Base-by-base conservation (phyloP, 1,140 invertebrate species). In the Dinoponera quadriceps region DNA sequence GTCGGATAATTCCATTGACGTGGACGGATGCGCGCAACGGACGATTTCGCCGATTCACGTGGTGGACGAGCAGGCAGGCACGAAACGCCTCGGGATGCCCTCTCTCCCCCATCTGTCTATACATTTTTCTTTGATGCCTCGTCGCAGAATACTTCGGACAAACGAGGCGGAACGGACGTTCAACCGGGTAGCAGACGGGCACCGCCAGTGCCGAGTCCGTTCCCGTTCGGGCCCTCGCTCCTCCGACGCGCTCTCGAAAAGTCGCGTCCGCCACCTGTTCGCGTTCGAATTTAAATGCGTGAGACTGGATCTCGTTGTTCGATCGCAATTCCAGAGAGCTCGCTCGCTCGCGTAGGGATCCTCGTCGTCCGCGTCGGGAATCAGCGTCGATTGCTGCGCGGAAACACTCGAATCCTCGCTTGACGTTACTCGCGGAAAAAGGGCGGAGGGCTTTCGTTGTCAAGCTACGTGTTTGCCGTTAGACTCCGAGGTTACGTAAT, bases 131-230 rank as follows among this genome's bases (percentile, higher is more conserved):
- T 75, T 74, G 48, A 83, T 65, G 72, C 62, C 60, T 82, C 66
- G 78, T 81, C 48, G 78, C 71, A 62, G 73, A 63, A 87, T 87
- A 83, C 80, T 78, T 66, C 63, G 66, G 65, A 83, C 85, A 87
- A 92, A 89, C 92, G 88, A 91, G 88, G 78, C 85, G 90, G 90
- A 92, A 93, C 92, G 91, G 88, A 90, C 91, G 83, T 91, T 92
- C 92, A 91, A 92, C 90, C 86, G 82, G 69, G 63, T n/a, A 66
- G 57, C 63, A 63, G 25, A 55, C 69, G 55, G 65, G 81, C 57
- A 48, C 59, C 38, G 25, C 1, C 78, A 60, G 68, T 69, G 49
- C 51, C 49, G 82, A 27, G 55, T 48, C 22, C 20, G 22, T 59
- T 48, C 51, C 33, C n/a, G 65, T 29, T 9, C 33, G 65, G 33